Evolutionary conservation across 2,113 vertebrate genomes (phyloP).

Genomic region (cattle (Bos taurus)): ARS-UCD2.0 NC_037345.1:35821001-35821500

Average conservation of each 20-base stretch:
- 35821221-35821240: neutral
- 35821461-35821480: neutral
- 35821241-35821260: neutral
- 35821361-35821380: neutral
- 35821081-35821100: neutral
- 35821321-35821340: neutral
- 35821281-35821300: neutral
- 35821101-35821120: neutral
- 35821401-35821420: neutral
- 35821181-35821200: neutral
- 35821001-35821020: neutral
- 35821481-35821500: neutral
- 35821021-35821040: neutral
- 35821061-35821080: neutral
- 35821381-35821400: neutral
- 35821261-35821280: neutral
- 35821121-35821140: neutral
- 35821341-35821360: neutral
- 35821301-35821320: neutral
- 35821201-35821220: neutral
- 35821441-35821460: neutral
- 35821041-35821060: neutral
- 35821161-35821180: conserved; percentile 17
- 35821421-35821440: neutral
- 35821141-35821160: neutral